A percentile compares a stretch with the other conserved stretches of the same genome.
Conservation (phyloP, 2,888 invertebrate species). For the Lasiommata megera region DNA sequence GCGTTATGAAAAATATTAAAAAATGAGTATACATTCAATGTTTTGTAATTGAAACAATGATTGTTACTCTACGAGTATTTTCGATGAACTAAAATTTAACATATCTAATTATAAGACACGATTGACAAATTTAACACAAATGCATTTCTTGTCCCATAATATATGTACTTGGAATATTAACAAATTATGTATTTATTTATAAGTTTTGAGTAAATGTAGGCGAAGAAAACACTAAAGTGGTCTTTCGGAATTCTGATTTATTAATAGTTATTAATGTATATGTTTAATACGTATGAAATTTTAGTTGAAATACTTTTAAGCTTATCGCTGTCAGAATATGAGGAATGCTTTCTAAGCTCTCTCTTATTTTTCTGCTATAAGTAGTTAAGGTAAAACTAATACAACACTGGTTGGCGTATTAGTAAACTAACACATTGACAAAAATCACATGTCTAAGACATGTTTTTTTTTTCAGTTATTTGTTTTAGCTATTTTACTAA, state of each 20-base stretch:
- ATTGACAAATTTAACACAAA: slow-evolving; percentile 7
- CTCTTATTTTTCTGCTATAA: background rate
- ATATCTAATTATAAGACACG: slow-evolving; percentile 55
- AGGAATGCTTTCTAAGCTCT: background rate
- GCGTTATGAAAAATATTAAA: slow-evolving; percentile 17
- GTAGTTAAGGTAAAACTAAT: background rate
- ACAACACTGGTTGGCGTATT: no score
- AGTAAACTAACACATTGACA: no score
- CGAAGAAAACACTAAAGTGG: no score
- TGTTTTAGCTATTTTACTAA: no score
- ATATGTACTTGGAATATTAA: background rate
- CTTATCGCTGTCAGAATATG: background rate
- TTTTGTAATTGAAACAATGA: slow-evolving; percentile 7
- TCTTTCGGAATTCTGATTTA: no score
- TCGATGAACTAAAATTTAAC: slow-evolving; percentile 37
- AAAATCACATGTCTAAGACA: no score
- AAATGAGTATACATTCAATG: slow-evolving; percentile 1
- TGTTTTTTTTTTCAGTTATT: no score
- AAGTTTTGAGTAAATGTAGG: background rate
- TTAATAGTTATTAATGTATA: no score
- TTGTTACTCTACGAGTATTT: slow-evolving; percentile 16
- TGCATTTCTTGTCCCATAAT: background rate
- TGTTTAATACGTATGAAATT: no score
- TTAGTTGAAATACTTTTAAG: background rate
- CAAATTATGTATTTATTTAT: background rate